Evolutionary conservation across 1,140 invertebrate species (phyloP), one percentile per base, ranked within the genome.

Genomic region (Tachypleus tridentatus): DNA sequence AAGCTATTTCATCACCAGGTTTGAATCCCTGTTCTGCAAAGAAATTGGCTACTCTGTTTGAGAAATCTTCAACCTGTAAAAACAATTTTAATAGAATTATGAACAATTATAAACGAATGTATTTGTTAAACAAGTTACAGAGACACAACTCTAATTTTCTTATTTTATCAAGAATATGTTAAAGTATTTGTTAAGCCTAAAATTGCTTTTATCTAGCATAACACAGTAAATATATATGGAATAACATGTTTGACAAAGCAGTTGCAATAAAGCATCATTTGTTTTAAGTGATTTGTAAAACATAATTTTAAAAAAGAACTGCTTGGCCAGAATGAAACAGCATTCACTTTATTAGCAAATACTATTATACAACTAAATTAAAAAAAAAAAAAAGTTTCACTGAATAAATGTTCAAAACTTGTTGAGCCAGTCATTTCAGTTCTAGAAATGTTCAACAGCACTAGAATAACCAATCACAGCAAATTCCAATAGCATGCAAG

Each of bases 1-100:
- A 71, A 0, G 89, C 89, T 9, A 97, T 83, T 6, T 86, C 85
- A 72, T 97, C 89, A 4, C 87, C 89, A 29, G 81, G 80, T 53
- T 82, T 78, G 63, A 85, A 82, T 0, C 86, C 85, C 62, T 87
- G 74, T 5, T 77, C 75, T 73, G 86, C 83, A 69, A 93, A 92
- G 70, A 83, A 89, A 69, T 86, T 84, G 0, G 85, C 89, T 6
- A 95, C 79, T 66, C 82, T 81, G 74, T 93, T 93, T 69, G 86
- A 85, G 71, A 82, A 84, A 64, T 86, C 82, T 58, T 91, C 86
- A 0, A 92, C 65, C 68, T 68, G 49, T 11, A 57, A 60, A 53
- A 11, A 29, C 29, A 29, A 29, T 29, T 29, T 29, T 29, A 9
- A 59, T 29, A 10, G 58, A 47, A 49, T 4, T 6, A 51, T 49